A percentile compares a stretch with the other conserved stretches of the same genome.
Evolutionary conservation across 1,140 invertebrate genomes (phyloP).

Genomic region (Drosophila sproati): DNA sequence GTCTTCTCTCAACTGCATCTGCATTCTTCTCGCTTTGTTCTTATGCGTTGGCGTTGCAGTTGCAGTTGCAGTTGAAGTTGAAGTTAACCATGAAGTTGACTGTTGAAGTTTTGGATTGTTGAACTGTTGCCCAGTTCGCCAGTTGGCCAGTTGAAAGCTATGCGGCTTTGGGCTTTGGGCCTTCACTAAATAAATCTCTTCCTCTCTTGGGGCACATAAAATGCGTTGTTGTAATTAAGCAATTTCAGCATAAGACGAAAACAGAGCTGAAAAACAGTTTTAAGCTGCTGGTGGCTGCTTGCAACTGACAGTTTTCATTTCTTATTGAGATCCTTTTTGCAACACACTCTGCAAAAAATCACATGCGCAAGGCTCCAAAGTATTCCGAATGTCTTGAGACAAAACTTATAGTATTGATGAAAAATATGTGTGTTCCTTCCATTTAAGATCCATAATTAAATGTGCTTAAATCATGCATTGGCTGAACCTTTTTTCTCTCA

Average conservation of each 20-base stretch:
- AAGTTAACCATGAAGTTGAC: neutral
- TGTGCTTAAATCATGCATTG: too few species aligned
- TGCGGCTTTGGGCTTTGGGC: neutral
- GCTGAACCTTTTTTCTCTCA: neutral
- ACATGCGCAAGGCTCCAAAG: neutral
- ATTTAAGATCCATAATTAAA: neutral
- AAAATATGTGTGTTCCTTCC: neutral
- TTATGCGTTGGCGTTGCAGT: conserved; percentile 68
- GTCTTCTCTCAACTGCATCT: conserved; percentile 46
- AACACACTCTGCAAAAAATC: neutral
- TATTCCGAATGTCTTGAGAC: neutral
- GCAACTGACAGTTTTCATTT: conserved; percentile 22
- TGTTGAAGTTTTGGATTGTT: neutral
- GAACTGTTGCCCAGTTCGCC: neutral
- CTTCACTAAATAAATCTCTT: conserved; percentile 29
- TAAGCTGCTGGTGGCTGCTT: conserved; percentile 7
- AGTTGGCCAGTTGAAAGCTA: too few species aligned
- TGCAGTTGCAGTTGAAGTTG: conserved; percentile 16
- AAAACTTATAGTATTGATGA: too few species aligned
- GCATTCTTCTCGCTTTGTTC: conserved; percentile 59
- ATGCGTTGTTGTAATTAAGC: conserved; percentile 52
- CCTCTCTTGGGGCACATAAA: conserved; percentile 12
- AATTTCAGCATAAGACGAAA: conserved; percentile 43
- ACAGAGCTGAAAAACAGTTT: neutral
- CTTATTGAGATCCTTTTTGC: neutral